Base-by-base conservation (phyloP, 2,797 vertebrate species). In the Chiloscyllium punctatum region DNA sequence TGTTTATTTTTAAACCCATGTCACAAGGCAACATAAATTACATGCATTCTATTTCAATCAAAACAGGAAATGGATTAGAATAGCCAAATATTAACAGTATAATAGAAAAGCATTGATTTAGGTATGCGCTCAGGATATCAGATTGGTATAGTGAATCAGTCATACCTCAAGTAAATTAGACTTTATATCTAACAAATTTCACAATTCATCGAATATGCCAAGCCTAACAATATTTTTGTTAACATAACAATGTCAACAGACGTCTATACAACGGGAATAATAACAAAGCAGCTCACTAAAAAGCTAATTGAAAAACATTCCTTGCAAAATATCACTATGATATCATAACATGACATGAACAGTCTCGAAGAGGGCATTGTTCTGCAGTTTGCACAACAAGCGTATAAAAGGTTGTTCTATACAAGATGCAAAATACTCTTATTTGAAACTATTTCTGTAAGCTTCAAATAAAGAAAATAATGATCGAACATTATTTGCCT, bases 381-480 rank as follows among this genome's bases (percentile, higher is more conserved):
- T 94, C 9, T 51, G 69, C 42, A 74, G 5, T 74, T 27, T 33
- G 42, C 21, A 42, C 33, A 42, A 25, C 42, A 94, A 94, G 37
- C 11, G 25, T 94, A 48, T 48, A 94, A 72, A 71, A 18, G 3
- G n/a, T 94, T n/a, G 48, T 51, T 91, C 86, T 53, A 62, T 16
- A 7, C 4, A 48, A 84, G 48, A 33, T 90, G 37, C 66, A 69
- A 15, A 62, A 90, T 33, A 53, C 6, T 62, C 30, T 48, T 27
- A 94, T 51, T 74, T 74, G 57, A 74, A 92, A 92, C 68, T 21
- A 91, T 91, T 91, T 88, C 23, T 87, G 25, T 86, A 87, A 57
- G 8, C 30, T 57, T 92, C 21, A 42, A 68, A 42, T 91, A 8
- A 91, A 68, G 4, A n/a, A 91, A 91, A 37, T 66, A 66, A 91